Evolutionary conservation across 2,797 vertebrate genomes (phyloP), one percentile per base, ranked within the genome.

Genomic region (Danio albolineatus): DNA sequence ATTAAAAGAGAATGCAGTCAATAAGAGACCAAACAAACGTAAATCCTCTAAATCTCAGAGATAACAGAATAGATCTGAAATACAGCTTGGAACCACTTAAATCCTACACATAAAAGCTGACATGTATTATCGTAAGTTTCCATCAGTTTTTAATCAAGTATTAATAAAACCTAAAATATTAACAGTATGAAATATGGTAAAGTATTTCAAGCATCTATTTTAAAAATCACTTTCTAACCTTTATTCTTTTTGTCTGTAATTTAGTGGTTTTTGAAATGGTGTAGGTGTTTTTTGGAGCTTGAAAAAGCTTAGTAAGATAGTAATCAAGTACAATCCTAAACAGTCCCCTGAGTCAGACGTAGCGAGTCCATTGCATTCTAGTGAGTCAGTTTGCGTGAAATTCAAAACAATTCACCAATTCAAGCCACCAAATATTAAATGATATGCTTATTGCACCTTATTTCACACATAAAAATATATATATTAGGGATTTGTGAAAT

Each of bases 1-100:
- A 83, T 77, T 77, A 72, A 83, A 73, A 81, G 76, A 70, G 61
- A 72, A 83, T 82, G 46, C 51, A 74, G 64, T 79, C 73, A 76
- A 78, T 85, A 73, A 44, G 62, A 54, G 59, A 76, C 76, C 59
- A 53, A 79, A 66, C 49, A 56, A 39, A 74, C 60, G 60, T 56
- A 85, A 49, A 76, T 81, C 54, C 44, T 16, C 56, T 81, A 76
- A 78, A 83, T 71, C 78, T 78, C 54, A 72, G 46, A 51, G 54
- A 72, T 48, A 39, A 54, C 21, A 36, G 51, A 66, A 43, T 14
- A 65, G 10, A n/a, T 7, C 41, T 14, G 8, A 51, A 76, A 66
- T 73, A 81, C 62, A 53, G 28, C 54, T 16, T 1, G 9, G 6
- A 56, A 71, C 12, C 46, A 51, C 57, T 38, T 38, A 38, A 4